These are phyloP conservation scores for Mormyrus iriodes DNA, from an alignment of 2,113 vertebrate genomes.

Conservation along the genomic window DNA sequence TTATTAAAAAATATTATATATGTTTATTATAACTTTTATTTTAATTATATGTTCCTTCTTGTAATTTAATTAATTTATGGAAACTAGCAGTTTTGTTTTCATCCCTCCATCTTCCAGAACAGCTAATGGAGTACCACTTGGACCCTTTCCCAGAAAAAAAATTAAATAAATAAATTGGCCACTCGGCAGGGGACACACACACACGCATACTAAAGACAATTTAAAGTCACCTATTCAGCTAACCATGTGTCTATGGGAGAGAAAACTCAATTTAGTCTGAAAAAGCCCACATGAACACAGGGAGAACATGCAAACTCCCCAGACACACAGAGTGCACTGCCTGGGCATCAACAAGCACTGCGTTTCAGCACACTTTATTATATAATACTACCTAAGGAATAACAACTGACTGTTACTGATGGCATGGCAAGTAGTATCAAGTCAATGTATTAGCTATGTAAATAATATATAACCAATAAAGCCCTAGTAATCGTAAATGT, in stretches of 20 bases:
- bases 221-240: neutral
- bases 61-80: neutral
- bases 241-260: neutral
- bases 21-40: neutral
- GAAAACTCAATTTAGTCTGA: neutral
- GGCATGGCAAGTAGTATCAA: neutral
- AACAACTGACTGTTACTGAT: neutral
- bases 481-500: neutral
- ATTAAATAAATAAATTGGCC: neutral
- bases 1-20: neutral
- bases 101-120: neutral
- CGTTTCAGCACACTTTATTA: neutral
- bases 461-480: neutral
- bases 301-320: neutral
- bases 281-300: neutral
- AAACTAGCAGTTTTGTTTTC: neutral
- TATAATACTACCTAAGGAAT: neutral
- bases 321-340: neutral
- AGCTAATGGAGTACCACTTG: neutral
- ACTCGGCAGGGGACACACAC: neutral
- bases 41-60: neutral
- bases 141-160: neutral
- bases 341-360: neutral
- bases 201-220: neutral
- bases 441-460: neutral